Evolutionary conservation across 2,888 invertebrate species (phyloP), one percentile per base, ranked within the genome.

Genomic region (Thymelicus lineola): DNA sequence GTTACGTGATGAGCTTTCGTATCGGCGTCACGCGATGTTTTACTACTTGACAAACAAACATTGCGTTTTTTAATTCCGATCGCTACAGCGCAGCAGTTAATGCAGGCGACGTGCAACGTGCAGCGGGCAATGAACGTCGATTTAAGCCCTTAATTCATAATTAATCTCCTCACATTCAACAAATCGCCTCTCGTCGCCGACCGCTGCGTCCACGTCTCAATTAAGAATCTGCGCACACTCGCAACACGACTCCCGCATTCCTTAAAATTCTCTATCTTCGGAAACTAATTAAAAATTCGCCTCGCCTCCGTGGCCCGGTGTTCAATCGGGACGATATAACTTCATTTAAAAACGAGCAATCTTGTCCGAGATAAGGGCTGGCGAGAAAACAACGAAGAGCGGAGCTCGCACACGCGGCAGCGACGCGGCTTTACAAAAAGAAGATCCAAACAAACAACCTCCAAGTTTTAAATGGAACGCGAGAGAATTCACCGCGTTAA

Each of bases 271-370:
- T 87, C 89, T 91, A 92, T 91, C 91, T 91, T 93, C 87, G 93
- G 91, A 91, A 92, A 93, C 93, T 93, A 93, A 93, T 93, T 93
- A 93, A 93, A 93, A 93, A 93, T 93, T 92, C 92, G 92, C 90
- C 82, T 88, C 90, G 89, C 88, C 91, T 88, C 82, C 87, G 82
- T 87, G 82, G 87, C 82, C 84, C 84, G 86, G 83, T 90, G 91
- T 90, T 90, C 90, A 91, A 91, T 90, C 92, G 90, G 82, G 87
- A 84, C 89, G 89, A 90, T 93, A 93, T 93, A 93, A 93, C 93
- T 93, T 93, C 91, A 93, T 93, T 93, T 92, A 91, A 91, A 93
- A 91, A 92, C 89, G 90, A 90, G 91, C 91, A 91, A 92, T 92
- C 92, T 93, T 92, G 93, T 91, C 86, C 80, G 83, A 90, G 92